These are phyloP conservation scores for Sphaerodactylus townsendi DNA, from an alignment of 2,113 vertebrate species.

Conservation along the genomic window DNA sequence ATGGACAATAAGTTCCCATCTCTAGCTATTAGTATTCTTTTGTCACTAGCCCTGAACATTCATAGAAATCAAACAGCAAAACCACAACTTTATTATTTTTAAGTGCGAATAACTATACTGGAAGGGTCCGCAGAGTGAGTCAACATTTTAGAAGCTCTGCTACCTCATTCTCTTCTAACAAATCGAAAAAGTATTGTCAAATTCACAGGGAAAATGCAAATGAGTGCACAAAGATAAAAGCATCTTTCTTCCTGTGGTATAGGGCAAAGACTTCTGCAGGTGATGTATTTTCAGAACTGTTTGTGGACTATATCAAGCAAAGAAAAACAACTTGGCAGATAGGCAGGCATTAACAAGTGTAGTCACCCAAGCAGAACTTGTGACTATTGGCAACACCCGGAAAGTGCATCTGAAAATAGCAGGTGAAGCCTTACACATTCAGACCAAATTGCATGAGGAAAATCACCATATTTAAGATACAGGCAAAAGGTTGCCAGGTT, in stretches of 20 bases:
- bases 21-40: too few species aligned
- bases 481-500: neutral
- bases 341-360: neutral
- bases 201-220: neutral
- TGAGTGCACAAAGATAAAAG: neutral
- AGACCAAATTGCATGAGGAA: neutral
- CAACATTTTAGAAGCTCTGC: neutral
- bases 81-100: neutral
- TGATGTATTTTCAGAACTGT: neutral
- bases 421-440: neutral
- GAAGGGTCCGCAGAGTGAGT: neutral
- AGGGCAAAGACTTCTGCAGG: neutral
- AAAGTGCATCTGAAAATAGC: neutral
- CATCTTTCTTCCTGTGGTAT: neutral
- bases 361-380: neutral
- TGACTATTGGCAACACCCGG: neutral
- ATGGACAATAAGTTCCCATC: too few species aligned
- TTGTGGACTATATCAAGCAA: conserved; percentile 19
- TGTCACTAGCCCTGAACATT: too few species aligned
- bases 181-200: neutral
- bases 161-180: neutral
- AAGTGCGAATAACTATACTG: neutral
- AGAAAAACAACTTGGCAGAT: neutral
- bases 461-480: neutral
- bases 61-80: too few species aligned